A percentile compares a stretch with the other conserved stretches of the same genome.
Conservation (phyloP, 2,888 invertebrate species). For the Stenodema calcarata region DNA sequence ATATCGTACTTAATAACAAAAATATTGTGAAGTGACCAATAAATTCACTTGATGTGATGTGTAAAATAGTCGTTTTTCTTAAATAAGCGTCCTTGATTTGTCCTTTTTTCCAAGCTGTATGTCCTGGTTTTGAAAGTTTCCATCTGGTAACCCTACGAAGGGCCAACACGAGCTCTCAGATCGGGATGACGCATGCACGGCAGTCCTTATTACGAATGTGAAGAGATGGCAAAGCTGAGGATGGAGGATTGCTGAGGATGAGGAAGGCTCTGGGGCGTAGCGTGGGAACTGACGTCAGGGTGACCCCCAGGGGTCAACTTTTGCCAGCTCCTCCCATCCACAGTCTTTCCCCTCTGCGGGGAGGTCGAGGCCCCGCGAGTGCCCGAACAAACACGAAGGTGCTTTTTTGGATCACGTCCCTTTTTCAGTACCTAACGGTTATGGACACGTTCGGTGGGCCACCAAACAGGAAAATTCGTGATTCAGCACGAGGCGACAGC, state of each 20-base stretch:
- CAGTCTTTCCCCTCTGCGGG: neutral
- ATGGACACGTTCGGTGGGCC: neutral
- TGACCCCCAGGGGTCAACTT: neutral
- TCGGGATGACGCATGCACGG: neutral
- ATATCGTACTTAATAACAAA: no score
- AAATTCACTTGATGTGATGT: no score
- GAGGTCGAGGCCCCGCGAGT: neutral
- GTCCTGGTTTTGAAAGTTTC: no score
- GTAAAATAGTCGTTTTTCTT: no score
- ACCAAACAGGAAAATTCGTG: no score
- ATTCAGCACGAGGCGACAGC: no score
- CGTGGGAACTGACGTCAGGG: constrained; percentile 2
- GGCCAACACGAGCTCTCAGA: no score
- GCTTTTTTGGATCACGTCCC: neutral
- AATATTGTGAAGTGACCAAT: no score
- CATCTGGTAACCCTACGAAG: no score
- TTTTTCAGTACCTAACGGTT: neutral
- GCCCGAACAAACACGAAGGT: neutral
- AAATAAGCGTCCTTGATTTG: no score
- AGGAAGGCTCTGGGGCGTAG: neutral
- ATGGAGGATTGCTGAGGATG: neutral
- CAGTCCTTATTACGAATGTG: neutral
- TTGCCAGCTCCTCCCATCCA: neutral
- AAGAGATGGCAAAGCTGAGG: neutral
- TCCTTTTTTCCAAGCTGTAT: no score